Percentiles rank a stretch among this genome's conserved stretches.
Evolutionary conservation across 2,797 vertebrate species (phyloP).

Genomic region (Muscicapa striata): DNA sequence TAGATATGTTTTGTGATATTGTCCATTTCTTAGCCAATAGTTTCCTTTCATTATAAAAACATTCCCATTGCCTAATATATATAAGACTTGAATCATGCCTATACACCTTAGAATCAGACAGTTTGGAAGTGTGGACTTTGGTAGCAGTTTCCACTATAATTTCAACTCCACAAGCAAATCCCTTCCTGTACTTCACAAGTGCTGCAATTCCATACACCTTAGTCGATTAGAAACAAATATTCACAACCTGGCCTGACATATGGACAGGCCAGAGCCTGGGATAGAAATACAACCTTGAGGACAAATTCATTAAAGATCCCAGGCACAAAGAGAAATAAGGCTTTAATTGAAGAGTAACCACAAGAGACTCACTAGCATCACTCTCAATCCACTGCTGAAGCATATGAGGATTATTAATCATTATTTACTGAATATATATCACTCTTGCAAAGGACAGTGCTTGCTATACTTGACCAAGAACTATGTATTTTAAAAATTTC

Average conservation of each 20-base stretch:
- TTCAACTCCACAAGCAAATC: conserved; percentile 10
- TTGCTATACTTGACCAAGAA: neutral
- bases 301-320: neutral
- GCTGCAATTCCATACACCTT: neutral
- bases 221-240: neutral
- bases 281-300: neutral
- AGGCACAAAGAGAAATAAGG: neutral
- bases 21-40: neutral
- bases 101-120: conserved; percentile 11
- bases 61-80: neutral
- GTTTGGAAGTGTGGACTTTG: neutral
- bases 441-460: neutral
- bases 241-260: neutral
- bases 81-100: conserved; percentile 1
- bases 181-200: neutral
- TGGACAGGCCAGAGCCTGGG: neutral
- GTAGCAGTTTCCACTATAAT: neutral
- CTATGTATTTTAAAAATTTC: neutral
- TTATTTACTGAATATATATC: neutral
- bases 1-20: neutral
- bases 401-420: neutral
- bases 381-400: neutral
- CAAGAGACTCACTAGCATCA: neutral
- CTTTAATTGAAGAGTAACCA: neutral
- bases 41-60: neutral